phyloP scores from a whole-genome alignment of 2,797 vertebrate genomes.

The Paratrypauchen microcephalus region DNA sequence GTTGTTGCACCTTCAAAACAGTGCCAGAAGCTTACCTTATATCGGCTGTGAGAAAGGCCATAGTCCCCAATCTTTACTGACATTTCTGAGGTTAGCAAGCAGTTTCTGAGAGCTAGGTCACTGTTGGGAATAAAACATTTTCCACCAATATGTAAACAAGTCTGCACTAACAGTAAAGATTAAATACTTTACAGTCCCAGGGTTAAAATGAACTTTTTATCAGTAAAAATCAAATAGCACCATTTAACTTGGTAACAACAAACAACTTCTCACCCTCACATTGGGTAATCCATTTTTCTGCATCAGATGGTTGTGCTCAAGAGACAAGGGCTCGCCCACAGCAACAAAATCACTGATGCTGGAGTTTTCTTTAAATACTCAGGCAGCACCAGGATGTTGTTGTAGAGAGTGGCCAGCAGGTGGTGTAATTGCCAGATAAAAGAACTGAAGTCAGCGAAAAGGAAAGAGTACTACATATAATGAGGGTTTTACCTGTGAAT shows the following conservation, averaged over 20 bases:
- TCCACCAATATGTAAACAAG: conserved; percentile 6
- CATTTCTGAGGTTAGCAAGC: conserved; percentile 90
- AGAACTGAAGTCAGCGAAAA: neutral
- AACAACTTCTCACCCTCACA: conserved; percentile 13
- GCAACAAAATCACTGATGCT: conserved; percentile 99
- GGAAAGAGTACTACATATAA: neutral
- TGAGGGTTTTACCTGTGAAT: conserved; percentile 86
- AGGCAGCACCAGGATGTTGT: conserved; percentile 99
- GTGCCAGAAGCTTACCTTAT: conserved; percentile 80
- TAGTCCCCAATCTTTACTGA: conserved; percentile 97
- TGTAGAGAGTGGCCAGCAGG: conserved; percentile 80
- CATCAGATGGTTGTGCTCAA: conserved; percentile 20
- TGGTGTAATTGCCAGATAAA: conserved; percentile 35
- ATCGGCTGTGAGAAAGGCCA: conserved; percentile 90
- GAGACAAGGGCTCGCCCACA: conserved; percentile 77
- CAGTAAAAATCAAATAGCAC: neutral
- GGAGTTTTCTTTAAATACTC: conserved; percentile 90
- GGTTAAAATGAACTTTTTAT: neutral
- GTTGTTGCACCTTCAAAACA: neutral
- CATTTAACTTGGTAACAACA: neutral
- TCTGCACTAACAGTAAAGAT: neutral
- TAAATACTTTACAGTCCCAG: neutral
- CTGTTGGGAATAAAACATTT: conserved; percentile 62
- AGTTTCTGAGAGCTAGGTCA: conserved; percentile 94
- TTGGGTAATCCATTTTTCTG: conserved; percentile 30